Conservation (phyloP, 2,888 invertebrate species). For the Cenopis cana region DNA sequence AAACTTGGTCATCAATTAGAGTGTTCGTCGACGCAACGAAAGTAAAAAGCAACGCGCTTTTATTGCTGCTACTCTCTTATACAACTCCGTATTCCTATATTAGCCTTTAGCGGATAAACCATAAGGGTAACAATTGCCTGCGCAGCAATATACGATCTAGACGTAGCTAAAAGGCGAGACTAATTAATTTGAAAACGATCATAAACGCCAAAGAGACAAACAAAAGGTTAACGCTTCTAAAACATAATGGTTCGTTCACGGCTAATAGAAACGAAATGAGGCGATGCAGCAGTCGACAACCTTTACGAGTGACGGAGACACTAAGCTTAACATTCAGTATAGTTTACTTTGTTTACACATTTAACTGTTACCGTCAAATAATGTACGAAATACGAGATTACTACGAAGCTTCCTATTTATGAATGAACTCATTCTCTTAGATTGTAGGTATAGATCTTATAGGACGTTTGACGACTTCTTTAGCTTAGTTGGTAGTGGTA, state of each 20-base stretch:
- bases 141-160: conserved; percentile 19
- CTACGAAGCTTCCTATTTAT: too few species aligned
- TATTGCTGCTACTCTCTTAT: neutral
- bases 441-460: too few species aligned
- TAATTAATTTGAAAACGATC: conserved; percentile 39
- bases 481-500: too few species aligned
- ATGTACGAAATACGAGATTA: too few species aligned
- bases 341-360: too few species aligned
- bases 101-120: neutral
- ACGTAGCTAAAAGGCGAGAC: conserved; percentile 25
- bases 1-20: neutral
- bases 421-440: too few species aligned
- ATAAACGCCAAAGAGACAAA: conserved; percentile 29
- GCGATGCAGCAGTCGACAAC: conserved; percentile 2
- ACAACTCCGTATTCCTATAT: neutral
- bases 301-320: conserved; percentile 20
- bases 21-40: neutral
- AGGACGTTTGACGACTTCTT: too few species aligned
- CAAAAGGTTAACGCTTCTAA: conserved; percentile 19
- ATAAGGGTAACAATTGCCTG: conserved; percentile 15
- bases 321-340: neutral
- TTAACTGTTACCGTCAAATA: too few species aligned
- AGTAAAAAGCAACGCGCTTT: conserved; percentile 7
- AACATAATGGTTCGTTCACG: conserved; percentile 24
- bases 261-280: conserved; percentile 26